Evolutionary conservation across 2,888 invertebrate species (phyloP).

Genomic region (Cryptops parisi): DNA sequence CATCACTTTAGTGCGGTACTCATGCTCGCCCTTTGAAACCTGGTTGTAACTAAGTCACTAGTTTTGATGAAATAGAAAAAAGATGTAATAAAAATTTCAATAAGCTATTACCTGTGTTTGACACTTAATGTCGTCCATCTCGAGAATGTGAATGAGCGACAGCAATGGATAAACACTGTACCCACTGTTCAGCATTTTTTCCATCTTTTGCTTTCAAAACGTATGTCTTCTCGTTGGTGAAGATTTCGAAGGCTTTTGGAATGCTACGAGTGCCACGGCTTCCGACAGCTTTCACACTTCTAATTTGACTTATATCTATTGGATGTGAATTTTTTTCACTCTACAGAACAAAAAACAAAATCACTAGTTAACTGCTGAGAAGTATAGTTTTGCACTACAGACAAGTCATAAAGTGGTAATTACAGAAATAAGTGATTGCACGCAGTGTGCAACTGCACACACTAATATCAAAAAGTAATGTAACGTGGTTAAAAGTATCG

Average conservation of each 20-base stretch:
- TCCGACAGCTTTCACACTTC: constrained; percentile 83
- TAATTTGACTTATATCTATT: constrained; percentile 82
- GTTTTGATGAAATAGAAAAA: too few species aligned
- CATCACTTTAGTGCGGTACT: too few species aligned
- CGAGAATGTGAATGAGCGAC: constrained; percentile 68
- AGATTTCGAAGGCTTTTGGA: constrained; percentile 92
- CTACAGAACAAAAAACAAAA: constrained; percentile 27
- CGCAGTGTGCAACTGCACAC: too few species aligned
- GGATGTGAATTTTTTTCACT: constrained; percentile 44
- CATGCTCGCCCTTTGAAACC: too few species aligned
- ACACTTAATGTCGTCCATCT: constrained; percentile 18
- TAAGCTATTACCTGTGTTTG: too few species aligned
- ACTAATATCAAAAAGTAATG: too few species aligned
- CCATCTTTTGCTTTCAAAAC: constrained; percentile 89
- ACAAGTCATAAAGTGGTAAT: background rate
- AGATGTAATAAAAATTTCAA: too few species aligned
- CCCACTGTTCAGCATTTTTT: constrained; percentile 91
- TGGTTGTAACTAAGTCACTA: too few species aligned
- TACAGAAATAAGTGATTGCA: too few species aligned
- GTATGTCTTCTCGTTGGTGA: constrained; percentile 74
- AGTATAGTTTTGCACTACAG: background rate
- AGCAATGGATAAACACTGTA: constrained; percentile 83
- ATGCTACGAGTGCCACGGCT: constrained; percentile 65
- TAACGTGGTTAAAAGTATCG: too few species aligned
- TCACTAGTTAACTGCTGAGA: background rate